phyloP scores from a whole-genome alignment of 2,113 vertebrate genomes.

The Plectropomus leopardus region DNA sequence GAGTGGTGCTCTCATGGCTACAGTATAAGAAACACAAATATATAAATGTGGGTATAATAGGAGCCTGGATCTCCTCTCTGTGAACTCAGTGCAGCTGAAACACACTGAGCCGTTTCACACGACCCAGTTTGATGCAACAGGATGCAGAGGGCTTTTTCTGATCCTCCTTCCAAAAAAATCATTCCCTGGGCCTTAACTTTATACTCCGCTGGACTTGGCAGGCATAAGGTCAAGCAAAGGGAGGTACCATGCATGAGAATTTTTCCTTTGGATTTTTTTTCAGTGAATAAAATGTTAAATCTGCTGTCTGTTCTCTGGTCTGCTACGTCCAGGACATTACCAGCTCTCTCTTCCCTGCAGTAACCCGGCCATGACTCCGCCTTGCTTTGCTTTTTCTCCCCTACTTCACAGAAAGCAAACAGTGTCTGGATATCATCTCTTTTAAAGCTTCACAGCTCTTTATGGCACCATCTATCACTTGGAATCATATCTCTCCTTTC shows the following conservation, averaged over 20 bases:
- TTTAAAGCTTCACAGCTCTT: background rate
- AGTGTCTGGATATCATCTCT: background rate
- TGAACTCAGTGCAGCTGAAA: conserved; percentile 10
- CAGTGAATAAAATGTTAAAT: conserved; percentile 6
- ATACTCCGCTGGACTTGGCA: conserved; percentile 20
- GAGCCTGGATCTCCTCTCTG: background rate
- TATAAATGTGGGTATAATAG: background rate
- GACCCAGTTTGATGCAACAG: conserved; percentile 25
- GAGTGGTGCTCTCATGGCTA: background rate
- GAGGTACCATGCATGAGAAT: background rate
- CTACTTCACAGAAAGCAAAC: background rate
- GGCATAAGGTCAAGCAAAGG: background rate
- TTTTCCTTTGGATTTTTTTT: background rate
- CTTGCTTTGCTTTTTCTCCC: background rate
- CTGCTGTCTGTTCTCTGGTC: conserved; percentile 3
- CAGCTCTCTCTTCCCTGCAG: background rate
- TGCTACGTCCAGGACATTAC: conserved; percentile 2
- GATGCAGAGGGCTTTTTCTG: conserved; percentile 31
- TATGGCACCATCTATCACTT: background rate
- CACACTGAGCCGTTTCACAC: background rate
- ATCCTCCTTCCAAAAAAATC: conserved; percentile 41
- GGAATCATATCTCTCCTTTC: conserved; percentile 13
- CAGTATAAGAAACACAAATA: background rate
- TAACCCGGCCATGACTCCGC: conserved; percentile 23
- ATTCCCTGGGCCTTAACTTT: conserved; percentile 11